phyloP scores from a whole-genome alignment of 2,797 vertebrate species.

The Hyperoplus lanceolatus region DNA sequence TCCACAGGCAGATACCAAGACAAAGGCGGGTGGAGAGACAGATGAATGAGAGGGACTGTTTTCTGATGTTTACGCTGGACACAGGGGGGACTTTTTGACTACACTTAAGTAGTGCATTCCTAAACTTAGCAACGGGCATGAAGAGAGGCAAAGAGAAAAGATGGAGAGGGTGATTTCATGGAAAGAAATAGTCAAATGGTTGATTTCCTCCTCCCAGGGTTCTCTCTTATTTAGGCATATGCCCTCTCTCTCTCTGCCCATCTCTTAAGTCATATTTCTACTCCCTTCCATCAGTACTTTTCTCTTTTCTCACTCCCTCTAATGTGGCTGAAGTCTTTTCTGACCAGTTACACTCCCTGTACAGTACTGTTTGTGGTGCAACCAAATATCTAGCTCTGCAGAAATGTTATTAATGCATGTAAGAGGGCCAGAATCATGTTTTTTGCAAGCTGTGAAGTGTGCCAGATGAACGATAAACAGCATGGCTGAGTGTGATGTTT shows the following conservation, averaged over 20 bases:
- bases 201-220: conserved; percentile 6
- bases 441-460: conserved; percentile 14
- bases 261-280: conserved; percentile 5
- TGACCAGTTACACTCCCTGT: neutral
- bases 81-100: conserved; percentile 14
- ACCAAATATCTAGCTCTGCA: conserved; percentile 24
- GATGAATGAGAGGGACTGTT: conserved; percentile 16
- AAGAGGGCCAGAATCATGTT: conserved; percentile 24
- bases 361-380: too few species aligned
- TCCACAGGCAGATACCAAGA: conserved; percentile 34
- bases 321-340: conserved; percentile 12
- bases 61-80: conserved; percentile 29
- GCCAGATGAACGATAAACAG: conserved; percentile 50
- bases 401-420: conserved; percentile 40
- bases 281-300: conserved; percentile 31
- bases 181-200: conserved; percentile 47
- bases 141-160: conserved; percentile 9
- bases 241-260: neutral
- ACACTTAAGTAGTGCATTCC: conserved; percentile 8
- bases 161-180: conserved; percentile 55
- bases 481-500: neutral
- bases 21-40: neutral
- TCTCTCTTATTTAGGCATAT: conserved; percentile 4
- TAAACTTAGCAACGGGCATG: conserved; percentile 16
- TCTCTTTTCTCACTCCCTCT: conserved; percentile 31